Base-by-base conservation (phyloP, 2,113 vertebrate species). In the Taxidea taxus region DNA sequence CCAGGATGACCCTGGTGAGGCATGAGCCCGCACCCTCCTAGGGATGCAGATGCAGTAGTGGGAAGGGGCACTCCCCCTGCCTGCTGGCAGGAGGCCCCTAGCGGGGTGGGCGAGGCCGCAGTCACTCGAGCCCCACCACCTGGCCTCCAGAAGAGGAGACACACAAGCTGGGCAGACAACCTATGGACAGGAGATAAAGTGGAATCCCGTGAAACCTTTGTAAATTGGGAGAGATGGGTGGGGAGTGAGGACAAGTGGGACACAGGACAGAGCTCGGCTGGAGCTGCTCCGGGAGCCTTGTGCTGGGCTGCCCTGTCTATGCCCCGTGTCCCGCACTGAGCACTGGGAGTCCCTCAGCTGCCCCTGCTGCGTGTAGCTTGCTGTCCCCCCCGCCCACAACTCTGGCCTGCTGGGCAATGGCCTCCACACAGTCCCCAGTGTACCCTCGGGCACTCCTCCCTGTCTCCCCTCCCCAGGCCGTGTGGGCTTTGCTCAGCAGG, bases 371-470 rank as follows among this genome's bases (percentile, higher is more conserved):
- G 1, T 29, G 37, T 10, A 66, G 44, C 29, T 51, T 29, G 0
- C 29, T 4, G 8, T n/a, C 29, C 47, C 47, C 44, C 6, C 6
- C 20, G 20, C n/a, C 1, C 4, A 0, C 18, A 4, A 4, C 70
- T 34, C 49, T 2, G 7, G n/a, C 7, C 27, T 1, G 0, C 11
- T 6, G 1, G 37, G 25, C 21, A 23, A 1, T 2, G 37, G 37
- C 31, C 66, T 70, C n/a, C 12, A 2, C 4, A 2, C 37, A 31
- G 15, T 10, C 49, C 86, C 54, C 13, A 2, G 27, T 20, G 54
- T 7, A 8, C 20, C 20, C 54, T 21, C 20, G 20, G 54, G 20
- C 54, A 56, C 54, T 2, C 20, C 2, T 56, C 54, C 54, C 54
- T 7, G 56, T 21, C 14, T 66, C 62, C 31, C 58, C 18, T 27